Evolutionary conservation across 2,113 vertebrate species (phyloP).

Genomic region (Marcusenius ussheri): DNA sequence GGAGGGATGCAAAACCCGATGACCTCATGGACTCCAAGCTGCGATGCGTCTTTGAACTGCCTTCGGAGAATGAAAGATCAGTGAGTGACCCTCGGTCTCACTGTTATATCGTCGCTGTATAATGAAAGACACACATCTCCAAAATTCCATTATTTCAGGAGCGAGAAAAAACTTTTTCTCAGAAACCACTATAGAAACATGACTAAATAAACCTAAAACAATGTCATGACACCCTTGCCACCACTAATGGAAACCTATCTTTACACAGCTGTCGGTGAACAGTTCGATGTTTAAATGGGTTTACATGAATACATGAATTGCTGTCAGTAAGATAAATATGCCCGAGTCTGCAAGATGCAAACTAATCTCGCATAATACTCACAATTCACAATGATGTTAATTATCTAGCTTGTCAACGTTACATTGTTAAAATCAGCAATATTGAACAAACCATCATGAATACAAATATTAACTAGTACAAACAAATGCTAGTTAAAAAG

Average conservation of each 20-base stretch:
- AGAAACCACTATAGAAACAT: not conserved
- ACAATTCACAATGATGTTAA: not conserved
- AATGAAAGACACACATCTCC: not conserved
- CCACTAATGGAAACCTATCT: not conserved
- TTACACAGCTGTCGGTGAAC: not conserved
- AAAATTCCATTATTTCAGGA: not conserved
- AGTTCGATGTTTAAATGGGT: not conserved
- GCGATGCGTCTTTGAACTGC: conserved; percentile 85
- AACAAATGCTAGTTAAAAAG: not conserved
- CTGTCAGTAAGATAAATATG: not conserved
- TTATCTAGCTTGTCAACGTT: not conserved
- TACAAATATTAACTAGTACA: not conserved
- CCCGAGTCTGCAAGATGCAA: not conserved
- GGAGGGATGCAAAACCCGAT: conserved; percentile 84
- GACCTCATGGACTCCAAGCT: conserved; percentile 89
- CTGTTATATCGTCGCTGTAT: not conserved
- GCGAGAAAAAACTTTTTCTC: not conserved
- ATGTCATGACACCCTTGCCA: not conserved
- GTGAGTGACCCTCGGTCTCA: conserved; percentile 54
- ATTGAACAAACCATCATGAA: not conserved
- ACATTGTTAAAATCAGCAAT: not conserved
- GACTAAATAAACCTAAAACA: not conserved
- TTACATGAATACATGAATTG: not conserved
- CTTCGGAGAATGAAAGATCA: conserved; percentile 77
- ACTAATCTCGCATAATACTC: not conserved